Base-by-base conservation (phyloP, 2,888 invertebrate species). In the Morinoia aosen region DNA sequence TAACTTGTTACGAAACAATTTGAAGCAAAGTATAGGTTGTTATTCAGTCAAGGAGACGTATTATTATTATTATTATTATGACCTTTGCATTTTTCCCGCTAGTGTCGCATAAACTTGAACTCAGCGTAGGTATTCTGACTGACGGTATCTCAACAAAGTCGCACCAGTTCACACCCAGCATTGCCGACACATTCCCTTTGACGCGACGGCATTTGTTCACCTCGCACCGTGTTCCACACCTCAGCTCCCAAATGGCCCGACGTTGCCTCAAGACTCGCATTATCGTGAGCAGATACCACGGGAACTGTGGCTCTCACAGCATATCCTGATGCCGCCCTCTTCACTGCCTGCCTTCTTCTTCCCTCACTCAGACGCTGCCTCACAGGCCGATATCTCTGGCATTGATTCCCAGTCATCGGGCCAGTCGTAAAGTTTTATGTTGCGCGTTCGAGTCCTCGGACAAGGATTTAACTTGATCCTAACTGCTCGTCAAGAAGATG, bases 381-480 rank as follows among this genome's bases (percentile, higher is more conserved):
- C 57, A 48, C 91, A 91, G 61, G 61, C 61, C 61, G 61, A 56
- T 48, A 93, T 57, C 93, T 57, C 33, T 93, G 12, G 33, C 33
- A 12, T 57, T 57, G 93, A 57, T 93, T 93, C 93, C 33, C 57
- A 48, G 93, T 93, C 93, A 93, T 93, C 93, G 48, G 58, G 93
- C 58, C 11, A 48, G n/a, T 57, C 57, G 57, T 93, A 93, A 93
- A 93, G 93, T 93, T 93, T 93, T 93, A 93, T 93, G 93, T 57
- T 16, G 93, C 93, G 25, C 19, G 93, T 93, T 93, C 58, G 93
- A 58, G 57, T 93, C 93, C 58, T 93, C 57, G 93, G 93, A 93
- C 93, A 93, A 93, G 93, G 93, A 93, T 93, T 93, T 57, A 93
- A 93, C 57, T 57, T 93, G 93, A 93, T 93, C 93, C 93, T 25